Evolutionary conservation across 37 sponge, comb jelly and placozoan genomes (phyloP), one percentile per base, ranked within the genome.

Genomic region (Cladorhizidae sp.): DNA sequence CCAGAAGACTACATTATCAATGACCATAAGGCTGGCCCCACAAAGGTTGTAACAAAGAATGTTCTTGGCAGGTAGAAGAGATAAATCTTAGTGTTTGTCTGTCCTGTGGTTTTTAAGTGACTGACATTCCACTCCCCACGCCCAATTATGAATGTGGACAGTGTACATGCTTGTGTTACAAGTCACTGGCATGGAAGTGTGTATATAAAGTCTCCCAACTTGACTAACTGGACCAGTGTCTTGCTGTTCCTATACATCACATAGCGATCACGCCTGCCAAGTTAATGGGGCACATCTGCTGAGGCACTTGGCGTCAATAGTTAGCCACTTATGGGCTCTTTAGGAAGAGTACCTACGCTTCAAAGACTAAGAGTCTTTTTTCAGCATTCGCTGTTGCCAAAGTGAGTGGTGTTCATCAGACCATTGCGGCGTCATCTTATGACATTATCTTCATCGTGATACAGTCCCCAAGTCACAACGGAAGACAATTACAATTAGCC

Each of bases 11-110:
- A 65, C 67, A 65, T 31, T 31, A 65, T 65, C 67, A 65, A 65
- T 65, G 67, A 65, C 33, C 17, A 65, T 31, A 31, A 36, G 67
- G 67, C 31, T 33, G 35, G 67, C 17, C 5, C 67, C 35, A 18
- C 2, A 32, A 65, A 31, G 67, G 35, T 65, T 65, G 67, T 65
- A 65, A 65, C 26, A 65, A 32, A 65, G 67, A 65, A 65, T 65
- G 67, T 31, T 65, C 67, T 65, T 65, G 67, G 67, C 67, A 65
- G 12, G 31, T 14, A 65, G 3, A 32, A 17, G 67, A 65, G 36
- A 32, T 65, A 32, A 14, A 32, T 14, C 35, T 65, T 31, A 65
- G 67, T 65, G 67, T 65, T 65, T 65, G 31, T 33, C 67, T 65
- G 67, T 31, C 31, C 67, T 32, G 67, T 35, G 67, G 49, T 45